Conservation (phyloP, 2,888 invertebrate species). For the Hedychridium roseum region DNA sequence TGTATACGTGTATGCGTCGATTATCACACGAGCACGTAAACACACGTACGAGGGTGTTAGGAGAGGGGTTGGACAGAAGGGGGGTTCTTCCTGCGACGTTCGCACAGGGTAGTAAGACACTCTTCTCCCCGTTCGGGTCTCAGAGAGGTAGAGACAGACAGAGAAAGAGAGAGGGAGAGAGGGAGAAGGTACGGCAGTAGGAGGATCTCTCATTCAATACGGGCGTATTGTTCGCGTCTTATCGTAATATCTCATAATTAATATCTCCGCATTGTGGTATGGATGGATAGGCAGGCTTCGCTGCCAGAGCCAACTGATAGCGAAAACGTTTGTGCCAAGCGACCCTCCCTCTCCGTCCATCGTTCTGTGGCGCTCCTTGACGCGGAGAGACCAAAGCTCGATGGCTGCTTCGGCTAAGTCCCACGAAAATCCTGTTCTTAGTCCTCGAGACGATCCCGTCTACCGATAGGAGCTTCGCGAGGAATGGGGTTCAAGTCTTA, state of each 20-base stretch:
- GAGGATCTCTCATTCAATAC: constrained; percentile 59
- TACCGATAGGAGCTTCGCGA: constrained; percentile 19
- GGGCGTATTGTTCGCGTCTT: constrained; percentile 63
- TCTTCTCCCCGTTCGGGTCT: constrained; percentile 32
- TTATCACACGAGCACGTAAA: too few relatives aligned
- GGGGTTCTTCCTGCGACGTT: too few relatives aligned
- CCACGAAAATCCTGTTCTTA: constrained; percentile 23
- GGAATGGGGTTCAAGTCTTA: constrained; percentile 12
- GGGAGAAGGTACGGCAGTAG: neutral
- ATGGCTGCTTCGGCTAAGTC: constrained; percentile 12
- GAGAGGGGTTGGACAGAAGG: too few relatives aligned
- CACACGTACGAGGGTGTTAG: too few relatives aligned
- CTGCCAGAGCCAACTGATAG: constrained; percentile 61
- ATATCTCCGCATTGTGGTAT: constrained; percentile 64
- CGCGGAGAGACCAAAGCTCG: constrained; percentile 20
- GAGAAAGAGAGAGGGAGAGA: neutral
- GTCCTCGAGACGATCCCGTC: constrained; percentile 23
- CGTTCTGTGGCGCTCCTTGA: too few relatives aligned
- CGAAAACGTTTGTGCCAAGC: constrained; percentile 54
- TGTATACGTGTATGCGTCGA: too few relatives aligned
- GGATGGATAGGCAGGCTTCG: constrained; percentile 62
- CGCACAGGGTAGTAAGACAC: constrained; percentile 42
- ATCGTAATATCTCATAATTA: constrained; percentile 65
- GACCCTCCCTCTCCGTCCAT: constrained; percentile 18
- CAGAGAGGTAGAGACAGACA: neutral